phyloP scores from a whole-genome alignment of 2,888 invertebrate species.

The Eupelmus urozonus region DNA sequence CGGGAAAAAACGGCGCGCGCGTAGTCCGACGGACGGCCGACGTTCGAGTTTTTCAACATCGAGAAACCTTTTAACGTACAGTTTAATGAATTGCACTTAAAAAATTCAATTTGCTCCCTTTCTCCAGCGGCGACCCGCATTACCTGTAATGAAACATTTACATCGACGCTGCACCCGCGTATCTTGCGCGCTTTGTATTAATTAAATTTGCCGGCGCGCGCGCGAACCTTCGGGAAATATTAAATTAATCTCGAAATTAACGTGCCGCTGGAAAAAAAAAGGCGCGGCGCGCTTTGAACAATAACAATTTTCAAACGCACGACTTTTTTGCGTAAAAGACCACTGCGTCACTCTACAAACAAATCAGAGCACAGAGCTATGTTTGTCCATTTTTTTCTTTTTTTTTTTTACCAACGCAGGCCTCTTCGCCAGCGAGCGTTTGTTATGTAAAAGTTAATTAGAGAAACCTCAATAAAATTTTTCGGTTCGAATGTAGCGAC shows the following conservation, averaged over 20 bases:
- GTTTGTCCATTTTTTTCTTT: not conserved
- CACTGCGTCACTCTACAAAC: not conserved
- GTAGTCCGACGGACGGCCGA: not conserved
- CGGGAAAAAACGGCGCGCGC: not conserved
- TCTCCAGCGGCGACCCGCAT: not conserved
- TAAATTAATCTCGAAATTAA: conserved; percentile 4
- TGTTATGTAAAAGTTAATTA: conserved; percentile 50
- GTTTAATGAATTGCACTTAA: conserved; percentile 40
- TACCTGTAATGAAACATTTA: conserved; percentile 25
- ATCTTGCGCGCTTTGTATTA: conserved; percentile 15
- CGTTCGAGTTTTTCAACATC: conserved; percentile 36
- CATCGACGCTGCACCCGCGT: not conserved
- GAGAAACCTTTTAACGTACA: conserved; percentile 33
- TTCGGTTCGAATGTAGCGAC: conserved; percentile 27
- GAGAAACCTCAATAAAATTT: conserved; percentile 46
- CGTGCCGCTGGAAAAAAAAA: not conserved
- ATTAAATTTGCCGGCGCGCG: not conserved
- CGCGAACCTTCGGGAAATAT: not conserved
- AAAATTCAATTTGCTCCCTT: conserved; percentile 28
- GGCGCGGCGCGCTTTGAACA: not conserved
- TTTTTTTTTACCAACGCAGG: not conserved
- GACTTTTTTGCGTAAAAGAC: not conserved
- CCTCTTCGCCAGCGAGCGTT: conserved; percentile 1
- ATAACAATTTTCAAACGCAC: not conserved
- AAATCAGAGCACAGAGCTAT: not conserved